phyloP scores from a whole-genome alignment of 2,797 vertebrate genomes.

The Carapus acus region DNA sequence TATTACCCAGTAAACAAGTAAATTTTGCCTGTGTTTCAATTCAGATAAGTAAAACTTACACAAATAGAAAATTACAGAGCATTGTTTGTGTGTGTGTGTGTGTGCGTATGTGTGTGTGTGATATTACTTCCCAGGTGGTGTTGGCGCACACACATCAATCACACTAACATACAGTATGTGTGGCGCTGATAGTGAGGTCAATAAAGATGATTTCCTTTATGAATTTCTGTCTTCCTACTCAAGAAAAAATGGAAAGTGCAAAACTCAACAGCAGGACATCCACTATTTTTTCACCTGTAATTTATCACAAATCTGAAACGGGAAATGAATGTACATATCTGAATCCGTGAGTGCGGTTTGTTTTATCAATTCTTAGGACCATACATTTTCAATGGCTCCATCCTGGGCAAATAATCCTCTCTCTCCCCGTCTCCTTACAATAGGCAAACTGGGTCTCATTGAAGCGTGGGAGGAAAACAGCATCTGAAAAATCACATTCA shows the following conservation, averaged over 20 bases:
- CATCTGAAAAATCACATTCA: constrained; percentile 43
- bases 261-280: neutral
- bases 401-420: constrained; percentile 31
- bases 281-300: neutral
- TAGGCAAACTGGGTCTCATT: constrained; percentile 41
- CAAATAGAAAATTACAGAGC: too few species aligned
- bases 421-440: constrained; percentile 24
- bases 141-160: too few species aligned
- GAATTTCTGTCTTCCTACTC: too few species aligned
- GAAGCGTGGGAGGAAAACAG: constrained; percentile 43
- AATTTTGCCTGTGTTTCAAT: too few species aligned
- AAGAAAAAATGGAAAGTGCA: neutral
- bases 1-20: too few species aligned
- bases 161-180: too few species aligned
- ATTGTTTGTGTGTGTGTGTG: too few species aligned
- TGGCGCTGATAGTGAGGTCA: too few species aligned
- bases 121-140: too few species aligned
- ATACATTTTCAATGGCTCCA: constrained; percentile 36
- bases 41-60: too few species aligned
- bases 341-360: constrained; percentile 13
- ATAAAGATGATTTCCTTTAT: too few species aligned
- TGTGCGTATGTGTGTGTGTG: too few species aligned
- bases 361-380: constrained; percentile 37
- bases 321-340: constrained; percentile 9
- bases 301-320: neutral